Evolutionary conservation across 1,140 invertebrate genomes (phyloP).

Genomic region (Theocolax elegans): DNA sequence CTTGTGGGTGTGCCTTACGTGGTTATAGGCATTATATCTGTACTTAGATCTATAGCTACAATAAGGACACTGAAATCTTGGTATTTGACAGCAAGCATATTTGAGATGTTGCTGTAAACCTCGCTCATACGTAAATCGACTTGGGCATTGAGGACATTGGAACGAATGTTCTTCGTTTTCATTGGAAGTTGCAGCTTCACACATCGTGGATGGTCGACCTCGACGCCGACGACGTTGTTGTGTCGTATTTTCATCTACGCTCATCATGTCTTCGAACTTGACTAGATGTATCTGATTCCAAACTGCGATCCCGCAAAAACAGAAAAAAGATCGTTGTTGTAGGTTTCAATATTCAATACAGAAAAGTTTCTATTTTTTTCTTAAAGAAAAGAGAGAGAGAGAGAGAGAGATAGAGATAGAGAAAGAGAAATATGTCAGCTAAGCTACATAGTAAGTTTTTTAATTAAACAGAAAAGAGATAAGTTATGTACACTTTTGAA

Average conservation of each 20-base stretch:
- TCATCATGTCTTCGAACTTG: neutral
- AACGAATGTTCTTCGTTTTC: neutral
- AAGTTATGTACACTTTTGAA: too few species aligned
- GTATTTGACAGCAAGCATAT: conserved; percentile 67
- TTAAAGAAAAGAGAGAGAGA: too few species aligned
- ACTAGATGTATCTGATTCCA: neutral
- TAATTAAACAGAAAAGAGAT: too few species aligned
- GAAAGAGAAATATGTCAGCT: too few species aligned
- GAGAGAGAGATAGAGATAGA: too few species aligned
- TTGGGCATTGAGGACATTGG: conserved; percentile 67
- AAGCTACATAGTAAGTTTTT: too few species aligned
- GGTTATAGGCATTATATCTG: conserved; percentile 48
- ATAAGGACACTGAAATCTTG: conserved; percentile 65
- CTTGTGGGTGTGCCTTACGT: conserved; percentile 49
- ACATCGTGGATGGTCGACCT: neutral
- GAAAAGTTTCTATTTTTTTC: too few species aligned
- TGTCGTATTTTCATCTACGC: too few species aligned
- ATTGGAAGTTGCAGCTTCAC: neutral
- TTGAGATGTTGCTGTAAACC: conserved; percentile 66
- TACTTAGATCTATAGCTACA: conserved; percentile 51
- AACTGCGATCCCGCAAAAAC: too few species aligned
- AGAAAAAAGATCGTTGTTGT: too few species aligned
- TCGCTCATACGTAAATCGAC: conserved; percentile 67
- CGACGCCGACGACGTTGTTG: neutral
- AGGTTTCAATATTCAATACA: too few species aligned